Evolutionary conservation across 2,888 invertebrate genomes (phyloP), one percentile per base, ranked within the genome.

Genomic region (Tipula lateralis): DNA sequence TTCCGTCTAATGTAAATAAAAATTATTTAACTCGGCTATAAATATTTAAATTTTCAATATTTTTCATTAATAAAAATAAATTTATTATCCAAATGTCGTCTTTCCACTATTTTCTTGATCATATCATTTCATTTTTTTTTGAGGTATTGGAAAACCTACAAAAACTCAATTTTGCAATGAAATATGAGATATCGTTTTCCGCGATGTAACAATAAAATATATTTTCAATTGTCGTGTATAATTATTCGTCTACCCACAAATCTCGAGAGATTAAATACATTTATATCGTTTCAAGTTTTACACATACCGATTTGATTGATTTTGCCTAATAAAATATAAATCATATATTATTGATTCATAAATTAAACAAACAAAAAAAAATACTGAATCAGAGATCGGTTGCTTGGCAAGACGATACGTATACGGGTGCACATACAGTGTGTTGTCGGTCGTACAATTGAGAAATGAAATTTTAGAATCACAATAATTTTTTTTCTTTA

Each of bases 391-490:
- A 66, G 24, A n/a, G n/a, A 9, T 66, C 24, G 66, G 66, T 66
- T 66, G 66, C 9, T 66, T 66, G n/a, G 24, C 24, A 66, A 66
- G 24, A 24, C 24, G 66, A 66, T 24, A 66, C 66, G 66, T 24
- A 66, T 66, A 66, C 66, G 66, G 66, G 66, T 66, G 24, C 66
- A 66, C 66, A 66, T 9, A 66, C 24, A 44, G 16, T 16, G n/a
- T n/a, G n/a, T n/a, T n/a, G 16, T n/a, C 2, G 44, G 44, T 50
- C 44, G 16, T 19, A 66, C 66, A 66, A 66, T 66, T 66, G 66
- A 66, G 24, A 66, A 66, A 24, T 66, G 66, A 66, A 66, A 66
- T 66, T 66, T 66, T 66, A 66, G 66, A 66, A 66, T 66, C 44
- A 44, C n/a, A 44, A 44, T 44, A n/a, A n/a, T 1, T 44, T 44